Evolutionary conservation across 2,797 vertebrate genomes (phyloP).

Genomic region (Ispidina lecontei): DNA sequence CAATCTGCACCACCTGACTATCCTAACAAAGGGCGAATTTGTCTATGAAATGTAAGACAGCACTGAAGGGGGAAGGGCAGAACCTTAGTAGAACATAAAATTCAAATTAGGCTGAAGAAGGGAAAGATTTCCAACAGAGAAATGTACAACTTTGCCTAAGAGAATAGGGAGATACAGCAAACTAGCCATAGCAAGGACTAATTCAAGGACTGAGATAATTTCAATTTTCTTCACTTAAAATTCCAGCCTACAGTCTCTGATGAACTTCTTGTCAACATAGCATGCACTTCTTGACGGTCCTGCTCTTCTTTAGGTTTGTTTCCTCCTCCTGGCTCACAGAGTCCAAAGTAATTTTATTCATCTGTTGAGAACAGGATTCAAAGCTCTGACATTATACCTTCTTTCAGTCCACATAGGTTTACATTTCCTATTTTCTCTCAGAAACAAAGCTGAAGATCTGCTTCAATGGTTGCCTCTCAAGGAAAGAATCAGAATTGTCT

Average conservation of each 20-base stretch:
- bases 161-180: neutral
- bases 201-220: neutral
- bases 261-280: neutral
- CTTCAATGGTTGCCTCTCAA: neutral
- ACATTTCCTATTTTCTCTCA: constrained; percentile 5
- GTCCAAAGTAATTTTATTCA: neutral
- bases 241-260: constrained; percentile 7
- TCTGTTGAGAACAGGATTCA: neutral
- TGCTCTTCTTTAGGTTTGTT: neutral
- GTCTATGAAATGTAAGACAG: neutral
- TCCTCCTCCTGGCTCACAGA: neutral
- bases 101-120: constrained; percentile 17
- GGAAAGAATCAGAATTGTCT: constrained; percentile 8
- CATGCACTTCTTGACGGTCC: neutral
- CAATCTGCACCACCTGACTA: neutral
- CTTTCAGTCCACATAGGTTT: neutral
- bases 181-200: neutral
- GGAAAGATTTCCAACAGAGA: neutral
- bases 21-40: neutral
- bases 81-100: neutral
- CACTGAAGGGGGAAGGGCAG: neutral
- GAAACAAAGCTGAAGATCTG: constrained; percentile 17
- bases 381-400: neutral
- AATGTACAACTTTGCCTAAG: neutral
- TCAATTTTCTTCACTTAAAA: constrained; percentile 22